phyloP scores from a whole-genome alignment of 2,888 invertebrate species.

The Pseudococcus longispinus region DNA sequence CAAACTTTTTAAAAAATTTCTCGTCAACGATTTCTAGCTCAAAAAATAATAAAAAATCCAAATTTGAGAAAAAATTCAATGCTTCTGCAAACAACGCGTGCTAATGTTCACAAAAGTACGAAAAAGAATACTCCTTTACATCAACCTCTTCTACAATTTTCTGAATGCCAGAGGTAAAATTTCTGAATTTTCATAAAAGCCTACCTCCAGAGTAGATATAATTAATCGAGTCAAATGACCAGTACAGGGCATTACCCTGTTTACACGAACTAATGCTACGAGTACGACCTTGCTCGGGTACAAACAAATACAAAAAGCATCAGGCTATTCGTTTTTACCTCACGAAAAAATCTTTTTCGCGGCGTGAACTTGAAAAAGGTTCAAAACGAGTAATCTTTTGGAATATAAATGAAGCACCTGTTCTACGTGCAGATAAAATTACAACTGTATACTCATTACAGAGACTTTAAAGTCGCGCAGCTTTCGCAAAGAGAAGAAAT shows the following conservation, averaged over 20 bases:
- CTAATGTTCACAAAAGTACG: too few species aligned
- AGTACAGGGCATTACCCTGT: not conserved
- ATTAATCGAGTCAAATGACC: not conserved
- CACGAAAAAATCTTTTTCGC: not conserved
- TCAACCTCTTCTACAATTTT: too few species aligned
- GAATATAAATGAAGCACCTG: not conserved
- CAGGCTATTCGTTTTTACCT: not conserved
- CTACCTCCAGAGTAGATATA: not conserved
- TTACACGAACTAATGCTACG: not conserved
- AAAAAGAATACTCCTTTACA: too few species aligned
- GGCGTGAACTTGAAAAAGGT: not conserved
- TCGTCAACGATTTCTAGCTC: too few species aligned
- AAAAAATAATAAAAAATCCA: too few species aligned
- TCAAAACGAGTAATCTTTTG: not conserved
- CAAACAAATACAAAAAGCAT: too few species aligned
- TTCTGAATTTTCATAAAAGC: too few species aligned
- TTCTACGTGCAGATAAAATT: not conserved
- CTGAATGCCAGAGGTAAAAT: too few species aligned
- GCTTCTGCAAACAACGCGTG: too few species aligned
- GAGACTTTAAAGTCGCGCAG: not conserved
- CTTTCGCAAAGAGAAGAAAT: not conserved
- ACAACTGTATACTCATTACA: not conserved
- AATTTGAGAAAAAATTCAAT: too few species aligned
- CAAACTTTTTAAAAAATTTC: too few species aligned
- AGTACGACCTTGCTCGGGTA: not conserved